Evolutionary conservation across 2,888 invertebrate species (phyloP), one percentile per base, ranked within the genome.

Genomic region (Hyposoter dolosus): DNA sequence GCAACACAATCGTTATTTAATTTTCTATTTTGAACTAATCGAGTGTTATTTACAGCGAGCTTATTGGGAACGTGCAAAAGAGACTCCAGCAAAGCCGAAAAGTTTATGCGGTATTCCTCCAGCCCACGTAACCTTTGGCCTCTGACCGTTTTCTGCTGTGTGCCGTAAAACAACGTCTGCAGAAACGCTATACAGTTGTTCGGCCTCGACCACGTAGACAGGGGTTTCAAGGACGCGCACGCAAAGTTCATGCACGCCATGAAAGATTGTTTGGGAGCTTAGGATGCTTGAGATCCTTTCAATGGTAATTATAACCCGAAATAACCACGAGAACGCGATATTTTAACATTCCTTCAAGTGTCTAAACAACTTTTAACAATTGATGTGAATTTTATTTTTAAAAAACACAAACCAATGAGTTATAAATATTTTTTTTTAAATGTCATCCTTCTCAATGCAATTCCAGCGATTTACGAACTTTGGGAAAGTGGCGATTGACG

Each of bases 191-290:
- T 75, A 45, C 53, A 23, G 50, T 50, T 63, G 47, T 9, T 32
- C 53, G 68, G 69, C 71, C 79, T 84, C 82, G 74, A 71, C 47
- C 47, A 63, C 53, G 23, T 35, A 50, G 15, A 32, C 76, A 47
- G 23, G 66, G n/a, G 5, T 72, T 83, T 85, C 83, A 87, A 88
- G 87, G 86, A 82, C 88, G 86, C 75, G 82, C 87, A 88, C 87
- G 88, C 88, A 86, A 88, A 83, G 79, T 81, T 87, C 87, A 88
- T 84, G 79, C 83, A 65, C 78, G 79, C 77, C 28, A 78, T 68
- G 63, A 50, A 63, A 72, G 68, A 75, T 80, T 77, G 63, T n/a
- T 35, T 23, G 35, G 17, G 35, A 43, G 74, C 56, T 71, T 12
- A 6, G 74, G 23, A 79, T 69, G 78, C 80, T 53, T 35, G 47